These are phyloP conservation scores for Caenorhabditis sp. DNA, from an alignment of 2,888 invertebrate genomes.

Conservation along the genomic window DNA sequence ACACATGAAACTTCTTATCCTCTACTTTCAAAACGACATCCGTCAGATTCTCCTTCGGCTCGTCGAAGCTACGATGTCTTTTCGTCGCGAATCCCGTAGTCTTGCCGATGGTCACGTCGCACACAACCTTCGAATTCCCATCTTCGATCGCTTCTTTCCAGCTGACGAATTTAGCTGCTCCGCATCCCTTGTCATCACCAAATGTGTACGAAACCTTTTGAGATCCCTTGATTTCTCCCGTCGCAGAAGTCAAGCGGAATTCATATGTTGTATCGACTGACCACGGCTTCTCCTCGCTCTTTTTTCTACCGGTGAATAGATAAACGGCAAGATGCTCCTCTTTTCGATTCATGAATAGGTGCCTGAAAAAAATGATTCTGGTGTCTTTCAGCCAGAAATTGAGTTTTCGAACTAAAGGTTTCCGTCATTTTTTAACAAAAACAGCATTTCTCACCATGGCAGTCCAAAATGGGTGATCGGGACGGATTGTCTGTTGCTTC, in stretches of 20 bases:
- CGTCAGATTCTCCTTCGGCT: not conserved
- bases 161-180: not conserved
- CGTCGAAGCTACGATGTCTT: not conserved
- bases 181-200: not conserved
- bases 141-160: not conserved
- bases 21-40: not conserved
- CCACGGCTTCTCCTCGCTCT: not conserved
- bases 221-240: not conserved
- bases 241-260: not conserved
- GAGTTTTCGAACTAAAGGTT: too few species aligned
- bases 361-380: too few species aligned
- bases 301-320: too few species aligned
- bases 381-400: too few species aligned
- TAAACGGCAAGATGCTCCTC: too few species aligned
- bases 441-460: too few species aligned
- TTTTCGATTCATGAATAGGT: too few species aligned
- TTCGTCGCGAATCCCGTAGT: not conserved
- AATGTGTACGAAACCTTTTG: not conserved
- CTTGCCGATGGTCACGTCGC: not conserved
- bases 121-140: not conserved
- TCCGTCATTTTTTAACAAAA: too few species aligned
- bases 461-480: too few species aligned
- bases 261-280: not conserved
- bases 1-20: not conserved
- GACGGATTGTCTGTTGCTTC: too few species aligned